Evolutionary conservation across 2,113 vertebrate genomes (phyloP), one percentile per base, ranked within the genome.

Genomic region (Gadus chalcogrammus): DNA sequence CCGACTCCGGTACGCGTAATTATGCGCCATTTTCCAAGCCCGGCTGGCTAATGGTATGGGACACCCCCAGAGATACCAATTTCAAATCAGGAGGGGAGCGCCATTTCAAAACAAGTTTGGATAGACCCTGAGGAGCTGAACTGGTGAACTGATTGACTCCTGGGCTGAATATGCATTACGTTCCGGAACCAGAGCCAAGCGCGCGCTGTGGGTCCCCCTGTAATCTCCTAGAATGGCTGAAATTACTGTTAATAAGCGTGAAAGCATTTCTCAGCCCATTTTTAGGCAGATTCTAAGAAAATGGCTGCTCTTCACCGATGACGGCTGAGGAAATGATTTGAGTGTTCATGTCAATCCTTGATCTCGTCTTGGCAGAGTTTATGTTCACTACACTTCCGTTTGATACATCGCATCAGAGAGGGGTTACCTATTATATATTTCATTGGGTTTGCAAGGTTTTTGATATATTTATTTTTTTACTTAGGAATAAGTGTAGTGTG

Each of bases 21-120:
- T 88, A 89, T 71, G 71, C 31, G 67, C 67, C 74, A 71, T 82
- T 87, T 85, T 80, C 75, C 35, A 72, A 71, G 69, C 72, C 68
- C 42, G 27, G 71, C 69, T 76, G 72, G 82, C 77, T 79, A 74
- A 74, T 68, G 60, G 68, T 58, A 66, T 60, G 48, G 80, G 77
- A 82, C 87, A 85, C 87, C 84, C 76, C 79, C 12, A 73, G 82
- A 89, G 79, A 75, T 75, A 69, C 63, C 80, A 85, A 83, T 87
- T 79, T 67, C 3, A 75, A 71, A 78, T 70, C 78, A 71, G 71
- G 71, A 62, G 81, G 74, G 27, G 82, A 38, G 77, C 61, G 42
- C 18, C n/a, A 64, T 62, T 71, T 61, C 56, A 73, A 60, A 84
- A 71, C 81, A 73, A 70, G 74, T 77, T 77, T 75, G 80, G 79